Evolutionary conservation across 2,113 vertebrate genomes (phyloP), one percentile per base, ranked within the genome.

Genomic region (Leucoraja erinaceus): DNA sequence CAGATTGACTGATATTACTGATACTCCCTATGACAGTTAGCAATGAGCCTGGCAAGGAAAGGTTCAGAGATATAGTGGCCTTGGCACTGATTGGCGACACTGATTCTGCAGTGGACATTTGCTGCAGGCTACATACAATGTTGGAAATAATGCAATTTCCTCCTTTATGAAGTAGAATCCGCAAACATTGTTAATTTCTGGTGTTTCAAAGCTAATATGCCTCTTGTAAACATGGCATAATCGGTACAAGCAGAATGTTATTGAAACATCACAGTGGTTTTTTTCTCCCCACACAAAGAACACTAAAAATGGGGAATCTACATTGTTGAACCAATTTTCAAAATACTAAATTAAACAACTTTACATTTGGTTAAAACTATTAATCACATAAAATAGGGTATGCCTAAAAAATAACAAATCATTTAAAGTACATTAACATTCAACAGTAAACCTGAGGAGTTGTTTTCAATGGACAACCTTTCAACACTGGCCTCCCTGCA

Each of bases 1-100:
- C 10, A 61, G 54, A 86, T 61, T 86, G 81, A 86, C 81, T 86
- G 81, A 86, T 86, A 86, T n/a, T 59, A 56, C 12, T n/a, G 56
- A 28, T 86, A 25, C 59, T 61, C 81, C 28, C 25, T 86, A 56
- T 86, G 81, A 86, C 81, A 61, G 81, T 56, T 61, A 59, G 10
- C 81, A 86, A 11, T 88, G 59, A 88, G 12, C 83, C 83, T 31
- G 59, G 18, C n/a, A 63, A 59, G 31, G 16, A 88, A 31, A 63
- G 4, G 83, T 88, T 88, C 59, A 88, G n/a, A 88, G 59, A n/a
- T 88, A 16, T 88, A 8, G 28, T 88, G 83, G 31, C 28, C 83
- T 88, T 88, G 56, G n/a, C 25, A 63, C n/a, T 31, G 6, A 77
- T 77, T 77, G 75, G 75, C 75, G 0, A n/a, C 31, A 28, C 28